Percentiles rank a stretch among this genome's conserved stretches.
Evolutionary conservation across 30 jellyfish, hydroid and myxozoan genomes (phyloP).

Genomic region (Sanderia malayensis): DNA sequence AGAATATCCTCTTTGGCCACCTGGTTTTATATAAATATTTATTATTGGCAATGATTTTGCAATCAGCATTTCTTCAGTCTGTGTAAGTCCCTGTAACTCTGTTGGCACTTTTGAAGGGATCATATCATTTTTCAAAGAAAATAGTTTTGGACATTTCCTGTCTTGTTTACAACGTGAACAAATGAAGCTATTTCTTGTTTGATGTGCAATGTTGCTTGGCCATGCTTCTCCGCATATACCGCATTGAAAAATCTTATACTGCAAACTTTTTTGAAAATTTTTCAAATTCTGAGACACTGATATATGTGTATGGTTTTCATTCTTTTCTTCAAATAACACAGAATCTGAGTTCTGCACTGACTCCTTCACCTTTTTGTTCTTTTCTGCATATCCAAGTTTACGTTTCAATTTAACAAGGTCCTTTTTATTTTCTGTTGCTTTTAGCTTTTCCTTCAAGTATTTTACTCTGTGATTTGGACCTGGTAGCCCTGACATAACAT

Average conservation of each 20-base stretch:
- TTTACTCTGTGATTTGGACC: neutral
- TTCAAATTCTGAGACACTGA: neutral
- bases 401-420: neutral
- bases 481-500: neutral
- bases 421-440: neutral
- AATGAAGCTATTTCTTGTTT: slow-evolving; percentile 12
- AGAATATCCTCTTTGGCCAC: slow-evolving; percentile 37
- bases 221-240: slow-evolving; percentile 22
- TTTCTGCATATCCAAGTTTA: neutral
- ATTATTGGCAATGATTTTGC: slow-evolving; percentile 39
- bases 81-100: slow-evolving; percentile 19
- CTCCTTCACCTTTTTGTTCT: neutral
- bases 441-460: neutral
- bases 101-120: slow-evolving; percentile 30
- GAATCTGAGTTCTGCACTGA: neutral
- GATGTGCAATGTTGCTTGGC: slow-evolving; percentile 16
- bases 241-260: slow-evolving; percentile 20
- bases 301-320: neutral
- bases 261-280: slow-evolving; percentile 2
- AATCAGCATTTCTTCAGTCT: slow-evolving; percentile 22
- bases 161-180: slow-evolving; percentile 21
- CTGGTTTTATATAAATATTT: slow-evolving; percentile 15
- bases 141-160: slow-evolving; percentile 8
- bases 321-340: neutral
- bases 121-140: slow-evolving; percentile 14